These are phyloP conservation scores for Poeciliopsis prolifica DNA, from an alignment of 2,113 vertebrate genomes.

Conservation along the genomic window DNA sequence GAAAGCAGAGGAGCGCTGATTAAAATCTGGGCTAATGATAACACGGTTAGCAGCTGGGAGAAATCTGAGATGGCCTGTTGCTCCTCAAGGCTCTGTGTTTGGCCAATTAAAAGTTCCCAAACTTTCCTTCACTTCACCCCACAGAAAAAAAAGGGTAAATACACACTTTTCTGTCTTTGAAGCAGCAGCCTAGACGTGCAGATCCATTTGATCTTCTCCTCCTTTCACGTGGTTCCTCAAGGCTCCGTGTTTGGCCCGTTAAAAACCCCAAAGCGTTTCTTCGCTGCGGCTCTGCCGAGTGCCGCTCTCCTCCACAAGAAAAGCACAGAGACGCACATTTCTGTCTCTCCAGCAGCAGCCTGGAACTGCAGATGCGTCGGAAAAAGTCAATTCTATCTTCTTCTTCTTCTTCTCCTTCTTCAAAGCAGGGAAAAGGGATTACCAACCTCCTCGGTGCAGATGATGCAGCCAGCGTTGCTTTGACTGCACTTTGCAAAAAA, in stretches of 20 bases:
- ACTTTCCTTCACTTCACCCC: no score
- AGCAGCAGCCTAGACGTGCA: no score
- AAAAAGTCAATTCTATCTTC: conserved; percentile 43
- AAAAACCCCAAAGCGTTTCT: conserved; percentile 18
- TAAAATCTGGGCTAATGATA: conserved; percentile 44
- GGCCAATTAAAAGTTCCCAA: no score
- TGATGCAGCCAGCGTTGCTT: conserved; percentile 42
- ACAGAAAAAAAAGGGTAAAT: no score
- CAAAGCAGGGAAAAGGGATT: conserved; percentile 55
- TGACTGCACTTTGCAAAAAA: conserved; percentile 27
- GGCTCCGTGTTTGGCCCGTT: no score
- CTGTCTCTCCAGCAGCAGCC: conserved; percentile 42
- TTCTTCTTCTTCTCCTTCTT: conserved; percentile 25
- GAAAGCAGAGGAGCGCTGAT: conserved; percentile 23
- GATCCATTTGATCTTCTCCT: not conserved
- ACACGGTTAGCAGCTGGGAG: conserved; percentile 30
- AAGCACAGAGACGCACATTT: conserved; percentile 35
- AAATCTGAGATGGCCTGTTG: conserved; percentile 23
- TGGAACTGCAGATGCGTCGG: conserved; percentile 51
- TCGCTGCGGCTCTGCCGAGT: conserved; percentile 56
- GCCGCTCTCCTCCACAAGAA: conserved; percentile 44
- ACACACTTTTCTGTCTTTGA: no score
- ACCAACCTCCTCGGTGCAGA: conserved; percentile 33
- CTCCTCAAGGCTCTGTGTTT: no score
- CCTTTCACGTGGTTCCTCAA: conserved; percentile 17